These are phyloP conservation scores for Xenops minutus DNA, from an alignment of 2,797 vertebrate species.

Conservation along the genomic window DNA sequence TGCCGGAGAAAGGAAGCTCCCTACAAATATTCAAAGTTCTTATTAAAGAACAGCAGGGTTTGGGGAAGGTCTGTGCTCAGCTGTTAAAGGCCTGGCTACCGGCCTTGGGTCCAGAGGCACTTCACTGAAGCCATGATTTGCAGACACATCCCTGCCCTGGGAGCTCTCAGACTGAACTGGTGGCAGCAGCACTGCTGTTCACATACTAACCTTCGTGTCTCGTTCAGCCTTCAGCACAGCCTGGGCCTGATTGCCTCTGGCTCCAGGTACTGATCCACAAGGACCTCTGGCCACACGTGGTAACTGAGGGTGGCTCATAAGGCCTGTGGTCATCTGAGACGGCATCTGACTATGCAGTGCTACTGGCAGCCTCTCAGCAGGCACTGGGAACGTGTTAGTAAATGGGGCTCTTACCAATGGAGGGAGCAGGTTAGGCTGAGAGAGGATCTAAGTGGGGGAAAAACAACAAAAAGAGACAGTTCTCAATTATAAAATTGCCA, in stretches of 20 bases:
- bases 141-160: constrained; percentile 61
- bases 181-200: constrained; percentile 30
- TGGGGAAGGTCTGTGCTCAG: not conserved
- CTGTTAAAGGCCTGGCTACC: constrained; percentile 9
- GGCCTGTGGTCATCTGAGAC: constrained; percentile 88
- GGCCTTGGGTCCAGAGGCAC: constrained; percentile 57
- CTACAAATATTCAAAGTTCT: not conserved
- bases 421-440: constrained; percentile 94
- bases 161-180: constrained; percentile 61
- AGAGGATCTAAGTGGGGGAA: constrained; percentile 87
- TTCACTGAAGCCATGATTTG: constrained; percentile 22
- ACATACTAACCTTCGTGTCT: constrained; percentile 88
- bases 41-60: not conserved
- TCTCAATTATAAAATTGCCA: constrained; percentile 74
- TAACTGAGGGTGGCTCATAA: constrained; percentile 91
- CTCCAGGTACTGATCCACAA: constrained; percentile 82
- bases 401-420: constrained; percentile 92
- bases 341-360: constrained; percentile 83
- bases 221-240: constrained; percentile 90
- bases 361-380: constrained; percentile 90
- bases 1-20: not conserved
- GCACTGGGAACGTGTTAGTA: constrained; percentile 90
- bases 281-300: constrained; percentile 86
- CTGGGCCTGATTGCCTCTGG: constrained; percentile 87
- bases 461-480: constrained; percentile 76